These are phyloP conservation scores for Phymatocera aterrima DNA, from an alignment of 2,888 invertebrate genomes.

Conservation along the genomic window DNA sequence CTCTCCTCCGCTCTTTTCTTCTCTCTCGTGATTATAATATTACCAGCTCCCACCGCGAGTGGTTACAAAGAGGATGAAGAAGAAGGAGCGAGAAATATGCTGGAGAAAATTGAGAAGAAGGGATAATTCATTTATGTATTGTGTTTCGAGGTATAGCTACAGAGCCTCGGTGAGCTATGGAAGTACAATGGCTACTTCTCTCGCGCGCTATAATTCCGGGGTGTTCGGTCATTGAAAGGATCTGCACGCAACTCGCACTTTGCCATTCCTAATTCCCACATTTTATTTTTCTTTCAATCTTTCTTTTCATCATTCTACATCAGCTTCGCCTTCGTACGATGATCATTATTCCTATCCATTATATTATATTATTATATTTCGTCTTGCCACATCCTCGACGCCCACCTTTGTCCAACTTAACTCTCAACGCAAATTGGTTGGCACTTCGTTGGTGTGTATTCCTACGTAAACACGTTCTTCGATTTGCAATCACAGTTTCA, in stretches of 20 bases:
- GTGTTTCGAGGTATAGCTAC: conserved; percentile 26
- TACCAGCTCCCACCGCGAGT: conserved; percentile 21
- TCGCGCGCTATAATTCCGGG: background rate
- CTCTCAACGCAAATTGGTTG: background rate
- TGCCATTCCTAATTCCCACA: conserved; percentile 20
- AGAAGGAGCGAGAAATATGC: conserved; percentile 4
- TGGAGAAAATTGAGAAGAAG: conserved; percentile 25
- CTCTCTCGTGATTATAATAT: conserved; percentile 23
- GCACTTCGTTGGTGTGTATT: background rate
- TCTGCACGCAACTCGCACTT: conserved; percentile 43
- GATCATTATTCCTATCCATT: background rate
- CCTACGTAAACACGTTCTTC: no score
- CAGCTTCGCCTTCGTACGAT: background rate
- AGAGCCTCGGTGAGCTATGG: conserved; percentile 21
- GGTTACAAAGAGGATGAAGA: background rate
- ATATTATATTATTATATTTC: no score
- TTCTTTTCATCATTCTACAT: background rate
- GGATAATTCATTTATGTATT: conserved; percentile 45
- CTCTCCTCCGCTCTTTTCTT: background rate
- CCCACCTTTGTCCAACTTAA: background rate
- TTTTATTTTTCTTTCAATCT: conserved; percentile 29
- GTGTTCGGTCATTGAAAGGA: conserved; percentile 32
- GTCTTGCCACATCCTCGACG: background rate
- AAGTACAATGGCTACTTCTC: conserved; percentile 40
- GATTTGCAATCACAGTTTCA: no score